Evolutionary conservation across 2,797 vertebrate species (phyloP).

Genomic region (Propithecus deckenii): DNA sequence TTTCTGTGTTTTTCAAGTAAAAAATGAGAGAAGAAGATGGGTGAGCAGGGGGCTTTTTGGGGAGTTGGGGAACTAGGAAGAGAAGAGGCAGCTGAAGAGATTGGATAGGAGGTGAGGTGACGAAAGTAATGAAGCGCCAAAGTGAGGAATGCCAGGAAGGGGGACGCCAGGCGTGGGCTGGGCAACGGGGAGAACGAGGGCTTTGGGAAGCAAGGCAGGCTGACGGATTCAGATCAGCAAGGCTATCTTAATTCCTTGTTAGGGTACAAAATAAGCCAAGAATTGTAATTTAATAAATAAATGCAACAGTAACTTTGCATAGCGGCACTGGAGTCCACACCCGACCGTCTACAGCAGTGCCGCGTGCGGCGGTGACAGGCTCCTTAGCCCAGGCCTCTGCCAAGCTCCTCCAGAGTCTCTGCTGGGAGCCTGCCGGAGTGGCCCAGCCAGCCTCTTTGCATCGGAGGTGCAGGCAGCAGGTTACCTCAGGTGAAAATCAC

Average conservation of each 20-base stretch:
- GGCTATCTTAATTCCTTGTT: background rate
- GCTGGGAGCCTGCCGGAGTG: background rate
- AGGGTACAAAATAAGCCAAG: background rate
- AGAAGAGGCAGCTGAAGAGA: background rate
- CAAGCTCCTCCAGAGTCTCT: background rate
- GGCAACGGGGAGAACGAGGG: fast-evolving
- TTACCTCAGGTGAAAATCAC: background rate
- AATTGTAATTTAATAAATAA: background rate
- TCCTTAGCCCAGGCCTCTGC: background rate
- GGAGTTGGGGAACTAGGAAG: background rate
- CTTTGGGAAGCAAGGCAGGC: background rate
- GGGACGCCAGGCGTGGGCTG: fast-evolving
- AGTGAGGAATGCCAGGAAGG: background rate
- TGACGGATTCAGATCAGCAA: background rate
- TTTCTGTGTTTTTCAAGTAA: background rate
- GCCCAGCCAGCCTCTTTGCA: background rate
- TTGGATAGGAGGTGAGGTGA: background rate
- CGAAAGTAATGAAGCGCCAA: background rate
- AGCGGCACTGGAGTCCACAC: background rate
- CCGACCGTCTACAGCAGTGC: too few relatives aligned
- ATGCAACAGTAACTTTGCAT: background rate
- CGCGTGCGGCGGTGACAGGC: fast-evolving
- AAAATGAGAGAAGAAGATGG: background rate
- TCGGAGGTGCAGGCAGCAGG: background rate
- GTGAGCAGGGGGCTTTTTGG: background rate